Conservation (phyloP, 2,888 invertebrate genomes). For the Protodeltote pygarga region DNA sequence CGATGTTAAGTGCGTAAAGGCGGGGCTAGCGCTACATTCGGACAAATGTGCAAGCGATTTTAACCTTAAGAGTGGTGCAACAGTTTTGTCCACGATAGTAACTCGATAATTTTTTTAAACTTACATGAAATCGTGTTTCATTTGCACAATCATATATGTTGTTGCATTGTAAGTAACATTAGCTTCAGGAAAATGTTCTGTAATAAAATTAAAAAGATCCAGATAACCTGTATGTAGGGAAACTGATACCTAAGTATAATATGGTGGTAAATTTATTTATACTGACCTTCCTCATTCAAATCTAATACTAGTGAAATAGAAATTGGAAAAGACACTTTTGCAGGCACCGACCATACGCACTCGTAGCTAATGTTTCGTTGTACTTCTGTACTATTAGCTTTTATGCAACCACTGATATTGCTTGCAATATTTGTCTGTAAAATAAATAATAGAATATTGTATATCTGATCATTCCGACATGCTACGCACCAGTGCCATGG, state of each 20-base stretch:
- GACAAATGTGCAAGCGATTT: neutral
- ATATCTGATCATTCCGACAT: neutral
- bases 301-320: constrained; percentile 62
- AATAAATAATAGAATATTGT: neutral
- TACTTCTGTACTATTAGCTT: neutral
- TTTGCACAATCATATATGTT: constrained; percentile 48
- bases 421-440: constrained; percentile 62
- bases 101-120: constrained; percentile 55
- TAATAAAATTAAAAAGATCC: constrained; percentile 1
- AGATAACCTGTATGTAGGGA: too few relatives aligned
- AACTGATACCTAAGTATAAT: too few relatives aligned
- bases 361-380: constrained; percentile 24
- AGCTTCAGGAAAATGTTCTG: constrained; percentile 60
- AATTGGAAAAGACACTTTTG: constrained; percentile 62
- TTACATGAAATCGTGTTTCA: constrained; percentile 50
- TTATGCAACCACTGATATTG: constrained; percentile 59
- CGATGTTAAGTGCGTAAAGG: too few relatives aligned
- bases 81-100: too few relatives aligned
- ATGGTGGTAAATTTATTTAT: neutral
- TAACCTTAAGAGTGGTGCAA: too few relatives aligned
- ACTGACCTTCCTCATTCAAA: constrained; percentile 63
- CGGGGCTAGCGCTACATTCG: too few relatives aligned
- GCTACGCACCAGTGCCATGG: neutral
- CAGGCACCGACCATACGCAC: constrained; percentile 64
- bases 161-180: constrained; percentile 59